Base-by-base conservation (phyloP, 1,140 invertebrate genomes). In the Drosophila azteca region DNA sequence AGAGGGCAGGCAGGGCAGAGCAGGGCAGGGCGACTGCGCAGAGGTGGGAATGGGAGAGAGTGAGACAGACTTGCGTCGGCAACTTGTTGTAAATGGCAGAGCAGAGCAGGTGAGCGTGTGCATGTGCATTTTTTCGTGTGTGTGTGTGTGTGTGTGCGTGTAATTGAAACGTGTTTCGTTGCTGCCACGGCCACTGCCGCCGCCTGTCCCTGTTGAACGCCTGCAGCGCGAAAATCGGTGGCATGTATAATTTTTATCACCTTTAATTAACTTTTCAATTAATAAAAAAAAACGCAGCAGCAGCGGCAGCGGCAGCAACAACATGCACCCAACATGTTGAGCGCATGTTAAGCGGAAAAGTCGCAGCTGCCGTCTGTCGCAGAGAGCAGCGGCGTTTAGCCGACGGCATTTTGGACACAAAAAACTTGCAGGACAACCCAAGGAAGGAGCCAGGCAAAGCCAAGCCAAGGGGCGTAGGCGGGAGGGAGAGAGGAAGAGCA, bases 251-350 rank as follows among this genome's bases (percentile, higher is more conserved):
- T 85, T 90, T 90, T 90, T 90, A 90, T 90, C 87, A 90, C 87
- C 87, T 90, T 90, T 90, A 90, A 90, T 90, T 90, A 90, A 90
- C 87, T 90, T 90, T 90, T 90, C 87, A 90, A 90, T 90, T 90
- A 90, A 90, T 90, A 90, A 90, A 90, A 85, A 79, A 80, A 90
- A 55, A 62, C 57, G 24, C 35, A 39, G 44, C 72, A 62, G 51
- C 72, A 59, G 35, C 77, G 52, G 43, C 70, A 60, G 55, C 75
- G 45, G 43, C 70, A 78, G 54, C 41, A 53, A 50, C 43, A 62
- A 49, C 55, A 20, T 11, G 7, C 44, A 57, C 24, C 39, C 11
- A 76, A 54, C 64, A 79, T 66, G 61, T 75, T 75, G 72, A 48
- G 15, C 65, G 57, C 74, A 77, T 76, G 57, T 77, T 69, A 77